Base-by-base conservation (phyloP, 37 sponge, comb jelly and placozoan species). In the Geodia barretti region DNA sequence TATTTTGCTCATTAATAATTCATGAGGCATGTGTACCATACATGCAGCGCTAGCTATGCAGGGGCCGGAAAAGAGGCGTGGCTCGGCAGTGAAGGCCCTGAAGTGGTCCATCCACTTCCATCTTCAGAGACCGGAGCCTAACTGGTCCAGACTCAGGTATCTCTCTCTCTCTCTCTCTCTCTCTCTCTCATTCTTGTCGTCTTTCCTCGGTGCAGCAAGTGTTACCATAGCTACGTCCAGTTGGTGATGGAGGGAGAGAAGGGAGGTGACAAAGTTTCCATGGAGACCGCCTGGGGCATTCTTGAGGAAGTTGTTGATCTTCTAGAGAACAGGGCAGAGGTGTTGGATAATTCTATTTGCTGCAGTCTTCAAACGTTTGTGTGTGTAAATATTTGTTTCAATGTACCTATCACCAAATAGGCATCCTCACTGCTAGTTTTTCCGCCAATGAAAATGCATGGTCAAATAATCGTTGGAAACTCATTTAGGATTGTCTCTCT, bases 211-310 rank as follows among this genome's bases (percentile, higher is more conserved):
- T 60, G 29, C 70, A 90, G 91, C 73, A 88, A 85, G 81, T 88
- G 89, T 61, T 87, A 87, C 68, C 93, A 92, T 77, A 92, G 93
- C 34, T 73, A 87, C 68, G 82, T 88, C 1, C 72, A 85, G 78
- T 35, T 92, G 60, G 37, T 74, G n/a, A 84, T 92, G 86, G 83
- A 60, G 21, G 19, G 64, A 1, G 84, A 79, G 42, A 37, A 62
- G 40, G 82, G 72, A 17, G 71, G 73, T 58, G 93, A 92, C 63
- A 73, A 64, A 64, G 81, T 77, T 11, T 43, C 65, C 42, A 63
- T 64, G 63, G 89, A 88, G 74, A 43, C 88, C 69, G 85, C 86
- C 0, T 80, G 82, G 82, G 35, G 11, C 2, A 79, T 88, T 42
- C 68, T 92, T 1, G 36, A 60, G 28, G 77, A 88, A 32, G 81